Evolutionary conservation across 2,113 vertebrate genomes (phyloP), one percentile per base, ranked within the genome.

Genomic region (Gymnarchus niloticus): DNA sequence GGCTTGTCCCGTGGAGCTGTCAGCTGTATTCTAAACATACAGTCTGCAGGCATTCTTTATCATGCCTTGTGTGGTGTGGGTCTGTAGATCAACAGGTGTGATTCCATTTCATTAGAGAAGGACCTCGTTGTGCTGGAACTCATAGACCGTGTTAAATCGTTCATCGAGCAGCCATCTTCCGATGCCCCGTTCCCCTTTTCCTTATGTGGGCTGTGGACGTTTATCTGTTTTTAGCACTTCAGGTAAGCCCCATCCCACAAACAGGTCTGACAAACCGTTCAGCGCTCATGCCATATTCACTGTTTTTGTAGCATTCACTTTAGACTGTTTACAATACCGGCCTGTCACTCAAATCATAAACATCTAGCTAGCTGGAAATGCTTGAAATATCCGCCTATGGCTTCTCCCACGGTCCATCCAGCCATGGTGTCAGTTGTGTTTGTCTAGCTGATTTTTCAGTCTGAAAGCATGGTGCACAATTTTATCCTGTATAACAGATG

Each of bases 271-370:
- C 65, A 73, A 6, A 73, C 12, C 65, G 41, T 73, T 25, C 33
- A 73, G 65, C 33, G 41, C 17, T 73, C 65, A 41, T 73, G 65
- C 65, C 65, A 73, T 33, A 41, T 41, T 73, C 33, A 37, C 65
- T 41, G 33, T 0, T 28, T 5, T 73, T 41, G 14, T 41, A 73
- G 14, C 65, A 73, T 28, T 19, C 33, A 73, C 65, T 37, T 69
- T n/a, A n/a, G n/a, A n/a, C n/a, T n/a, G n/a, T n/a, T n/a, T 69
- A 69, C 61, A 69, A 69, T 69, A 37, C 61, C 28, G 61, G 61
- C 37, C 61, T 73, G 65, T 73, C 65, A 73, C 33, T 33, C 65
- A 28, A 17, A 73, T 41, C 33, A 73, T 28, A 73, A 73, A 73
- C 65, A 37, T 69, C 61, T n/a, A n/a, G n/a, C n/a, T n/a, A n/a